These are phyloP conservation scores for Spea multiplicata DNA, from an alignment of 2,113 vertebrate species.

Conservation along the genomic window DNA sequence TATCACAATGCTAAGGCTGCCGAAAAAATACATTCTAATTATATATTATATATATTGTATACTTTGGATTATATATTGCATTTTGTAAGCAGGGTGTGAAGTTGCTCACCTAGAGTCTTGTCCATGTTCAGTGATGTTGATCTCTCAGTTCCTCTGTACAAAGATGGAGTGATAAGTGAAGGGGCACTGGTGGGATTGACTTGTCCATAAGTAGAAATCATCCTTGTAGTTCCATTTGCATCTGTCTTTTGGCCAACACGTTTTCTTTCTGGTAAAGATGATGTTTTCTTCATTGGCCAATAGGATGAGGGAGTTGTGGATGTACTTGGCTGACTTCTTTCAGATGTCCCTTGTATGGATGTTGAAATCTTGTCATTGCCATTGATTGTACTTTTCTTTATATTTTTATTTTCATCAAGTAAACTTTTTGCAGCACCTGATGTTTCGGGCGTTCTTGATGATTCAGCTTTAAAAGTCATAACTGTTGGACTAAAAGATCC, in stretches of 20 bases:
- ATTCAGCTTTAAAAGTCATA: too few relatives aligned
- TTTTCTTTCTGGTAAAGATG: not conserved
- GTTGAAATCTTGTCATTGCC: too few relatives aligned
- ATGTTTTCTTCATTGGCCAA: not conserved
- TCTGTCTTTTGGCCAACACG: not conserved
- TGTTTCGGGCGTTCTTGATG: too few relatives aligned
- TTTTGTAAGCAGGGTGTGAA: not conserved
- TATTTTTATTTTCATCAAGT: too few relatives aligned
- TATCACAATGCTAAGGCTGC: too few relatives aligned
- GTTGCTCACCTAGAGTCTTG: not conserved
- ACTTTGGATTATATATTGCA: too few relatives aligned
- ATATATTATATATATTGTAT: too few relatives aligned
- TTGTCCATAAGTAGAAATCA: not conserved
- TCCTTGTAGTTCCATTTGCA: not conserved
- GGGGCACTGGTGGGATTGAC: not conserved
- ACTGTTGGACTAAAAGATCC: too few relatives aligned
- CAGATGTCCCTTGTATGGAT: not conserved
- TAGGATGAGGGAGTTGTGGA: not conserved
- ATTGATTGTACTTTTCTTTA: too few relatives aligned
- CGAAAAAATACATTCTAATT: too few relatives aligned
- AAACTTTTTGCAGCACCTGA: too few relatives aligned
- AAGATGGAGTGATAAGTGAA: not conserved
- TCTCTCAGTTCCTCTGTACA: not conserved
- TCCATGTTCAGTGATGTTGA: not conserved
- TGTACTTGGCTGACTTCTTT: not conserved